Evolutionary conservation across 2,888 invertebrate genomes (phyloP), one percentile per base, ranked within the genome.

Genomic region (Myopa tessellatipennis): DNA sequence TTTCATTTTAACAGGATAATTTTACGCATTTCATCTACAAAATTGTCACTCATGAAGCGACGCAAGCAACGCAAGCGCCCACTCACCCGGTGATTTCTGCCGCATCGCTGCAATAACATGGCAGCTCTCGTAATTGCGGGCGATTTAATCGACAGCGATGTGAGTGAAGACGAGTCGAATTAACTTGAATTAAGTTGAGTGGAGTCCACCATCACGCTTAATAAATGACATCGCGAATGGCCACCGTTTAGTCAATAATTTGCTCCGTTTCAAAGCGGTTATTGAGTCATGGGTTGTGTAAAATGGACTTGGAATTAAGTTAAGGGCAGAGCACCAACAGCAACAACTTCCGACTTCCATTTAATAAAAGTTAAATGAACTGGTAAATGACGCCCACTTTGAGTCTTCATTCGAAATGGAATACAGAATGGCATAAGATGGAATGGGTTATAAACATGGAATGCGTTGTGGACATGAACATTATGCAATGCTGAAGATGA

Each of bases 11-110:
- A 83, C 80, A 81, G 79, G 82, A 84, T 85, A 86, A 85, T 86
- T 85, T 85, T 82, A 85, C 85, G 85, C 85, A 86, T 85, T 85
- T 85, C 84, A 83, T 85, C 84, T 84, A 83, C 80, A 4, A 26
- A 12, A 10, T 26, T 26, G 26, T 40, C 71, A 50, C 26, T 26
- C 26, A 26, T 26, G 26, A 26, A 26, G 26, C 8, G 52, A 58
- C 60, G 63, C 36, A 34, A 5, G 7, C 55, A 2, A n/a, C 55
- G 55, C n/a, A 52, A 65, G 74, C 74, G 74, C 74, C 74, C 74
- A 74, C 74, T 74, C 45, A 36, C n/a, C 50, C 14, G 50, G 16
- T 34, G 4, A 12, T 38, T 38, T 8, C 34, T 34, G 40, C 40
- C 16, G 67, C 36, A 67, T 63, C 26, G 26, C 26, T 26, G 26